Conservation (phyloP, 37 sponge, comb jelly and placozoan species). For the Diacarnus erythraeanus region DNA sequence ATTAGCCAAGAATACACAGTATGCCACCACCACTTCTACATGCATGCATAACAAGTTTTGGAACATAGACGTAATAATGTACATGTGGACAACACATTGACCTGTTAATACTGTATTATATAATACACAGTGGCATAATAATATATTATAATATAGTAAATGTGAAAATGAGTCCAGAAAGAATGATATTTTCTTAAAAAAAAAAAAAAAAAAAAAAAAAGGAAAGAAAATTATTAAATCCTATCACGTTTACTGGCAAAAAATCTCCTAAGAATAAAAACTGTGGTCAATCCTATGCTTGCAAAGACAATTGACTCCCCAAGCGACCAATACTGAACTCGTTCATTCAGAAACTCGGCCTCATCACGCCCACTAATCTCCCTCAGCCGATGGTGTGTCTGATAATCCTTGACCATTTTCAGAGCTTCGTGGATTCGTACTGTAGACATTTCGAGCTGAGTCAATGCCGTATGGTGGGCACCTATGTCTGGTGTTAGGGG, state of each 20-base stretch:
- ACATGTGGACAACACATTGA: no score
- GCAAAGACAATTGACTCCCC: slow-evolving; percentile 83
- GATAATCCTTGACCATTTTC: slow-evolving; percentile 86
- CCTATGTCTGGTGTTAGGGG: slow-evolving; percentile 61
- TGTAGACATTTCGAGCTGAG: slow-evolving; percentile 90
- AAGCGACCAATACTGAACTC: slow-evolving; percentile 92
- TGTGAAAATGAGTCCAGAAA: no score
- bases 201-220: not conserved
- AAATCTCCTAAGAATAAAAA: slow-evolving; percentile 88
- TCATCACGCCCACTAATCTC: slow-evolving; percentile 77
- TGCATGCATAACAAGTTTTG: no score
- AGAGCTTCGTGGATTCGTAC: slow-evolving; percentile 86
- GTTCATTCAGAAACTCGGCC: slow-evolving; percentile 82
- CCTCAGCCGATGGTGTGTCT: slow-evolving; percentile 90
- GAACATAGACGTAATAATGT: no score
- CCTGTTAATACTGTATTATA: no score
- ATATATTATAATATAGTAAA: no score
- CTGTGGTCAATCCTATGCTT: slow-evolving; percentile 78
- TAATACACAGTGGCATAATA: no score
- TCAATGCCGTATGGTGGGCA: slow-evolving; percentile 78
- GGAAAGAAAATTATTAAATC: slow-evolving; percentile 41
- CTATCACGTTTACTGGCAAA: slow-evolving; percentile 80
- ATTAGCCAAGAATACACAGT: no score
- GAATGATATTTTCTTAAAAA: no score
- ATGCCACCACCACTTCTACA: no score